Conservation (phyloP, 1,140 invertebrate species). For the Aphaenogaster floridana region DNA sequence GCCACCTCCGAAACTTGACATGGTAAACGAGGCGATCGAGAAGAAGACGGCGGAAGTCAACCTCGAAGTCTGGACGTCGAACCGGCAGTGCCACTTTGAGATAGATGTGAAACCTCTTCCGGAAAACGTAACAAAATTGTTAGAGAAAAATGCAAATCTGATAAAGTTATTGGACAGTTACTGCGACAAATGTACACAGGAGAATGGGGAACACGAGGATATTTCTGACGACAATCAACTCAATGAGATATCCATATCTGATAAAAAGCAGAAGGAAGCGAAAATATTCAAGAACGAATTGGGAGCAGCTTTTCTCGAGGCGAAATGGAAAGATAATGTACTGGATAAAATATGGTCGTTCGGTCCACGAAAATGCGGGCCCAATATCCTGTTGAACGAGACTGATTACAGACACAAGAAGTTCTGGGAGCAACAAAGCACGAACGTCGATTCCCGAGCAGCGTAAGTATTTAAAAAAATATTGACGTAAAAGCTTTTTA, state of each 20-base stretch:
- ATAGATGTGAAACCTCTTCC: constrained; percentile 94
- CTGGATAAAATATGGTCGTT: constrained; percentile 95
- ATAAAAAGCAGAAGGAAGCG: constrained; percentile 88
- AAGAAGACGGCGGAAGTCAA: constrained; percentile 87
- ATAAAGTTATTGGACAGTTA: constrained; percentile 87
- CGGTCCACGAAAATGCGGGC: constrained; percentile 95
- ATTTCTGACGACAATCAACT: constrained; percentile 68
- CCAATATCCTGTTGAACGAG: constrained; percentile 95
- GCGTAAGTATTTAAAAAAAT: constrained; percentile 76
- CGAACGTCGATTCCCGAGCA: constrained; percentile 77
- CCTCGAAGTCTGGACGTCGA: constrained; percentile 89
- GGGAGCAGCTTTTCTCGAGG: constrained; percentile 88
- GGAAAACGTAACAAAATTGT: constrained; percentile 90
- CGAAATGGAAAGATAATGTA: constrained; percentile 87
- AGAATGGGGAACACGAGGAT: constrained; percentile 66
- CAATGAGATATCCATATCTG: constrained; percentile 82
- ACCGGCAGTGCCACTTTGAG: constrained; percentile 91
- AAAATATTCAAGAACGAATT: constrained; percentile 90
- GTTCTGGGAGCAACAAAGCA: constrained; percentile 80
- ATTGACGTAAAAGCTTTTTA: constrained; percentile 2
- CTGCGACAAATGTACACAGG: constrained; percentile 79
- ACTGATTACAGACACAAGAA: constrained; percentile 87
- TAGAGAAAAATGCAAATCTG: constrained; percentile 89
- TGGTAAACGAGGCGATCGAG: constrained; percentile 95
- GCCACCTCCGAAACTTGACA: constrained; percentile 93